phyloP scores from a whole-genome alignment of 2,113 vertebrate species.

The Crotalus tigris region DNA sequence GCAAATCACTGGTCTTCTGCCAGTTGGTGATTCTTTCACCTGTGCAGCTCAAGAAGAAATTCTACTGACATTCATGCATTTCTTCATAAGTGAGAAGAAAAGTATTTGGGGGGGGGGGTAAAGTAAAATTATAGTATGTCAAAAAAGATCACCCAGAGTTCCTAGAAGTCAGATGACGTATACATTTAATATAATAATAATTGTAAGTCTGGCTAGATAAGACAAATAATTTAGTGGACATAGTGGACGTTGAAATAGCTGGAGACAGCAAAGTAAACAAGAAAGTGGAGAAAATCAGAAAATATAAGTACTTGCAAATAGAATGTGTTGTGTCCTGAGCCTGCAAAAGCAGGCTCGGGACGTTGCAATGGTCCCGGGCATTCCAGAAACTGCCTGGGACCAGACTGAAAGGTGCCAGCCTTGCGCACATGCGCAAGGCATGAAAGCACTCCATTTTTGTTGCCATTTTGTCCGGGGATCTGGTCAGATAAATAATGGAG shows the following conservation, averaged over 20 bases:
- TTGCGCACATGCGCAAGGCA: too few species aligned
- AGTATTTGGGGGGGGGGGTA: rapidly evolving
- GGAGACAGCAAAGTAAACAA: not conserved
- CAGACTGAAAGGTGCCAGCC: too few species aligned
- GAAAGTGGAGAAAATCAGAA: not conserved
- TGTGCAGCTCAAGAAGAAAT: not conserved
- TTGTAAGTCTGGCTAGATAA: not conserved
- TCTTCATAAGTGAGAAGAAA: not conserved
- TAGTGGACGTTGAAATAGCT: not conserved
- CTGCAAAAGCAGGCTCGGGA: too few species aligned
- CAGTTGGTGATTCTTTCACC: not conserved
- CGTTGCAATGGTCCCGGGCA: too few species aligned
- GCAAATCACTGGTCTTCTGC: not conserved
- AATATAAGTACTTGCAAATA: not conserved
- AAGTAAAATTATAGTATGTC: not conserved
- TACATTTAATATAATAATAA: not conserved
- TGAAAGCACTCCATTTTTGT: too few species aligned
- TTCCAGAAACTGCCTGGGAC: too few species aligned
- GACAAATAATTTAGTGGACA: not conserved
- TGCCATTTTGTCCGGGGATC: too few species aligned
- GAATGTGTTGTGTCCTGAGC: not conserved
- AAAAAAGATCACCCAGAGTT: not conserved
- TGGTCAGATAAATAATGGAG: too few species aligned
- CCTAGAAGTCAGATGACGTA: not conserved
- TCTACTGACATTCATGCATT: not conserved